Evolutionary conservation across 2,113 vertebrate species (phyloP), one percentile per base, ranked within the genome.

Genomic region (Mastomys coucha): DNA sequence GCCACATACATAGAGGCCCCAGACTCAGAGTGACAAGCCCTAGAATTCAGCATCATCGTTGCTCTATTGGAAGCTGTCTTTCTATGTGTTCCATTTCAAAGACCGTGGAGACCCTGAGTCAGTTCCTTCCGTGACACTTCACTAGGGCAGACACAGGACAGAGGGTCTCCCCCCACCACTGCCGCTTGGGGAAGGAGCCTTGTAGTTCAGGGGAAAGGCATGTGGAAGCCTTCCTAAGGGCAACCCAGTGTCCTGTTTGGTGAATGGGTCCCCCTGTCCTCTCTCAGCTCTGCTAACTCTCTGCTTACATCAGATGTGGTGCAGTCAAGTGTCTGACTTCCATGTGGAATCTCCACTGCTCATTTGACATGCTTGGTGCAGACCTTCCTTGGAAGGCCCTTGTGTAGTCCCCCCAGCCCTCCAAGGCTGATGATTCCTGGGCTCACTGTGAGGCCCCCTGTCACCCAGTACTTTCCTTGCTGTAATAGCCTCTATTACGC

Each of bases 371-470:
- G 51, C 42, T 39, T 3, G 1, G 86, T 31, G 28, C 24, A 5
- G 6, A 22, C 11, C 72, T 49, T 31, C 42, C 28, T 63, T 16
- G 24, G 22, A 77, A 56, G 67, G 14, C 63, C 56, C 24, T 56
- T 72, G 42, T 65, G 22, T 36, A 33, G 4, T n/a, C n/a, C 0
- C 0, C 3, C 26, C 49, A 39, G 10, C 9, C 17, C 75, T 20
- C 63, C 45, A 3, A 0, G 26, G 24, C 60, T n/a, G n/a, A n/a
- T 56, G 9, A 19, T 10, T n/a, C 1, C 84, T 51, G 20, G 22
- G 45, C 60, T 91, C 7, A 8, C 17, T 19, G 0, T 1, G 28
- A 20, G 33, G 63, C 53, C 77, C 22, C 2, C 0, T 7, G 0
- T 49, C 13, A 0, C 1, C 10, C 7, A 31, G 77, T 63, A 5